Conservation (phyloP, 2,888 invertebrate species). For the Eupithecia tripunctaria region DNA sequence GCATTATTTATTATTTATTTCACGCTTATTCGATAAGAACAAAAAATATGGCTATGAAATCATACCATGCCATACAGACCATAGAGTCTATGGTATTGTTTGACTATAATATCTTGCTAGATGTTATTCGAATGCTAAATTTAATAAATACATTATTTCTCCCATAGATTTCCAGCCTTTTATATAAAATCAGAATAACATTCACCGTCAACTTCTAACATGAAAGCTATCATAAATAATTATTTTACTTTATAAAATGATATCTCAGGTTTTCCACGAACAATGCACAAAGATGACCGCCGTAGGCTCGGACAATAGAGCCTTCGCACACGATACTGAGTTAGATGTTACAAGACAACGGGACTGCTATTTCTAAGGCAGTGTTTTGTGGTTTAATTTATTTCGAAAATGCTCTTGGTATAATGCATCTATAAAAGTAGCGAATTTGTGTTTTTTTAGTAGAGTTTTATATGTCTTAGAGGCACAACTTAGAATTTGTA, state of each 20-base stretch:
- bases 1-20: too few relatives aligned
- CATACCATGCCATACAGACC: neutral
- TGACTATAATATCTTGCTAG: neutral
- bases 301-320: constrained; percentile 27
- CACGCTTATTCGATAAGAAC: constrained; percentile 6
- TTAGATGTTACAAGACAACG: constrained; percentile 32
- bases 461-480: neutral
- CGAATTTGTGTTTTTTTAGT: neutral
- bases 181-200: constrained; percentile 1
- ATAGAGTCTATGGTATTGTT: neutral
- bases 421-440: too few relatives aligned
- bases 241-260: constrained; percentile 53
- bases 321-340: constrained; percentile 25
- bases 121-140: neutral
- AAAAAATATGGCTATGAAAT: neutral
- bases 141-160: neutral
- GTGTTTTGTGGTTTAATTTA: neutral
- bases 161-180: neutral
- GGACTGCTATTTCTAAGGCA: constrained; percentile 12
- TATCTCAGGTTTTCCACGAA: constrained; percentile 43
- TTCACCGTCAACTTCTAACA: constrained; percentile 47
- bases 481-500: too few relatives aligned
- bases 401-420: neutral
- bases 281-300: constrained; percentile 38
- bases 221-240: constrained; percentile 54